Percentiles rank a stretch among this genome's conserved stretches.
phyloP scores from a whole-genome alignment of 2,888 invertebrate species.

The Merodon equestris region DNA sequence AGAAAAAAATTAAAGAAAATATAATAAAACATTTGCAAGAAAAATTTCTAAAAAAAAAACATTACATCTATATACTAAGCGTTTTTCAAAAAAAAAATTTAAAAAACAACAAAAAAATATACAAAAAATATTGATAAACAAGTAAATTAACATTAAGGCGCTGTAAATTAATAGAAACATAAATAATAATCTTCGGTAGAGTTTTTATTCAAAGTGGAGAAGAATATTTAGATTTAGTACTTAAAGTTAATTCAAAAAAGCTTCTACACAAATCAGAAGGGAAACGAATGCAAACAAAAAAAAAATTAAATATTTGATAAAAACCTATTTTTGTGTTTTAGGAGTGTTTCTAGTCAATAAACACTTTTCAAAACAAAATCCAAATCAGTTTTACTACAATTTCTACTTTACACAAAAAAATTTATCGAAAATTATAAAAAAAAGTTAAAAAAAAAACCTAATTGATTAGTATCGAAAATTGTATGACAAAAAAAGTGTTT shows the following conservation, averaged over 20 bases:
- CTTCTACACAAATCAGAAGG: slow-evolving; percentile 12
- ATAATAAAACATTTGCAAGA: slow-evolving; percentile 31
- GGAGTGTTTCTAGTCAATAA: slow-evolving; percentile 38
- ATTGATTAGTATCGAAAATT: too few species aligned
- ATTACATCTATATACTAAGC: slow-evolving; percentile 32
- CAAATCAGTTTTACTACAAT: slow-evolving; percentile 7
- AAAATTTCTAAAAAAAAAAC: slow-evolving; percentile 52
- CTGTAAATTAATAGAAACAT: slow-evolving; percentile 60
- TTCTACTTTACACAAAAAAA: slow-evolving; percentile 20
- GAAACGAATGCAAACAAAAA: slow-evolving; percentile 16
- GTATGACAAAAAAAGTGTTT: slow-evolving; percentile 43
- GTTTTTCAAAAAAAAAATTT: slow-evolving; percentile 30
- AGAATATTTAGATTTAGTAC: slow-evolving; percentile 41
- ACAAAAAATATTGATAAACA: slow-evolving; percentile 19
- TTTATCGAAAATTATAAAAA: slow-evolving; percentile 27
- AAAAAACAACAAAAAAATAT: slow-evolving; percentile 8
- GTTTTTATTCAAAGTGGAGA: slow-evolving; percentile 47
- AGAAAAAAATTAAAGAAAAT: slow-evolving; percentile 30
- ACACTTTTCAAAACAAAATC: slow-evolving; percentile 37
- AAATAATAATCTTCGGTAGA: slow-evolving; percentile 60
- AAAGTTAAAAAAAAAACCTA: background rate
- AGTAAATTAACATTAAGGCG: slow-evolving; percentile 49
- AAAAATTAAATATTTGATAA: slow-evolving; percentile 1
- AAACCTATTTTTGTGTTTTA: slow-evolving; percentile 36
- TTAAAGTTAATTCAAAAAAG: slow-evolving; percentile 19